Conservation (phyloP, 92 coral and sea anemone species). For the Hydrozoanthus gracilis region DNA sequence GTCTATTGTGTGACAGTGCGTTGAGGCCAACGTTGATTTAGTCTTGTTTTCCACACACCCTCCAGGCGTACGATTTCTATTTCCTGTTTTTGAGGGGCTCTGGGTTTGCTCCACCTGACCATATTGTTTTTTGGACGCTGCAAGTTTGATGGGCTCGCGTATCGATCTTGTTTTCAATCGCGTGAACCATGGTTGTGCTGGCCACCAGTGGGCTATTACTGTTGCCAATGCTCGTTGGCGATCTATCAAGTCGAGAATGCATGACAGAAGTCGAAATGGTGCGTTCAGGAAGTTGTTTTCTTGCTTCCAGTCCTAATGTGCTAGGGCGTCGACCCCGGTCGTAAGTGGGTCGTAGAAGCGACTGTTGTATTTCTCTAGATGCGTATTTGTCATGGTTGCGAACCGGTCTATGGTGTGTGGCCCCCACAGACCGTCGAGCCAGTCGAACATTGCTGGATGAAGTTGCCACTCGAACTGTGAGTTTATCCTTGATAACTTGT, state of each 20-base stretch:
- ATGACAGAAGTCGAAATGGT: background rate
- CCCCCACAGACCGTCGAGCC: background rate
- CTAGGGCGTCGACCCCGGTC: conserved; percentile 24
- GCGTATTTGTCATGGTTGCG: conserved; percentile 12
- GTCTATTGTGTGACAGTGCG: too few species aligned
- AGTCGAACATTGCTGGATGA: background rate
- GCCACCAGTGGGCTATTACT: background rate
- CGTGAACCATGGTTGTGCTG: background rate
- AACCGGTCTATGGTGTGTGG: conserved; percentile 15
- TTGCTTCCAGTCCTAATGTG: conserved; percentile 10
- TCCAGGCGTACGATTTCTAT: background rate
- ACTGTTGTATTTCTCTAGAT: conserved; percentile 5
- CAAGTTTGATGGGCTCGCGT: too few species aligned
- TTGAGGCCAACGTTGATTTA: too few species aligned
- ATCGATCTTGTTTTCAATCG: too few species aligned
- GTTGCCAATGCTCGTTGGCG: background rate
- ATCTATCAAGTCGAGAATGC: background rate
- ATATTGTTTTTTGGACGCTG: too few species aligned
- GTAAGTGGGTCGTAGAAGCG: conserved; percentile 1
- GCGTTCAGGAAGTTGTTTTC: conserved; percentile 15
- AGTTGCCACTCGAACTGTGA: background rate
- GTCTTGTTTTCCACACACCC: background rate
- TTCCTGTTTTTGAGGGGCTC: background rate
- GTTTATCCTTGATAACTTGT: background rate
- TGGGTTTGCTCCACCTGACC: background rate